Conservation (phyloP, 1,140 invertebrate genomes). For the Penaeus vannamei region DNA sequence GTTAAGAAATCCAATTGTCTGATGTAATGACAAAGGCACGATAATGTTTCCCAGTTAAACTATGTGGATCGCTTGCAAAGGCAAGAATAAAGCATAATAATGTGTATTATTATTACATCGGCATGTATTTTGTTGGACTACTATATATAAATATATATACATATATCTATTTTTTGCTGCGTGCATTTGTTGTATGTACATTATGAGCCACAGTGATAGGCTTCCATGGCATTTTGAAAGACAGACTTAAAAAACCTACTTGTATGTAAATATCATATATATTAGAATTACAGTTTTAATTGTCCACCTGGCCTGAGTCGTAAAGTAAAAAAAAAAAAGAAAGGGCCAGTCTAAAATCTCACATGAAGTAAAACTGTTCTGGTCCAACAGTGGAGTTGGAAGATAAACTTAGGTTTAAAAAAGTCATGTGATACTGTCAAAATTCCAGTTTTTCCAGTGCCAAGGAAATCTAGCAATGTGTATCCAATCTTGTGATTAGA, state of each 20-base stretch:
- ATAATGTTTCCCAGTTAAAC: constrained; percentile 46
- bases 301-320: not conserved
- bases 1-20: constrained; percentile 48
- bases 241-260: not conserved
- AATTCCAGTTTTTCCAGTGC: constrained; percentile 23
- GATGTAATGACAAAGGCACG: constrained; percentile 59
- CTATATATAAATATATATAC: constrained; percentile 62
- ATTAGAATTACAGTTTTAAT: not conserved
- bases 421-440: too few relatives aligned
- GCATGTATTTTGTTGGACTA: constrained; percentile 65
- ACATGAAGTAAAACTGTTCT: too few relatives aligned
- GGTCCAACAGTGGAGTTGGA: too few relatives aligned
- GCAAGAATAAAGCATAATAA: constrained; percentile 64
- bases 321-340: not conserved
- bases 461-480: constrained; percentile 59
- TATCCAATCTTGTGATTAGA: constrained; percentile 64
- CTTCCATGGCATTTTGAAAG: constrained; percentile 51
- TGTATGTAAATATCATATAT: constrained; percentile 20
- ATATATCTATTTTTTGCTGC: constrained; percentile 66
- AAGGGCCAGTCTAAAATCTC: not conserved
- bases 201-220: constrained; percentile 58
- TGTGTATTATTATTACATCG: constrained; percentile 62
- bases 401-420: too few relatives aligned
- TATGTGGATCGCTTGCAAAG: constrained; percentile 53
- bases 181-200: constrained; percentile 66